A percentile compares a stretch with the other conserved stretches of the same genome.
phyloP scores from a whole-genome alignment of 2,888 invertebrate species.

The Ctena decussata region DNA sequence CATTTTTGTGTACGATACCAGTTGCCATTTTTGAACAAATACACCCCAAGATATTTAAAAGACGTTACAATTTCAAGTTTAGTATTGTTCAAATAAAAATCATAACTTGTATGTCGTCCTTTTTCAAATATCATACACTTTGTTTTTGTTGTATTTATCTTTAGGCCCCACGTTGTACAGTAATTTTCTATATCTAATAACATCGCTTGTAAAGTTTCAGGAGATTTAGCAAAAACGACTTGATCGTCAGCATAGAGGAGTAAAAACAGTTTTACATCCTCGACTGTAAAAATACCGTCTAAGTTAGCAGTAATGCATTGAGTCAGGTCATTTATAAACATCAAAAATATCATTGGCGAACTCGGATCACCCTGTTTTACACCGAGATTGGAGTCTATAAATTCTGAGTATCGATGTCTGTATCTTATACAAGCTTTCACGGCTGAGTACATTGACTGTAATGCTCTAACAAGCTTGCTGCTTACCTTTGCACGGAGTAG shows the following conservation, averaged over 20 bases:
- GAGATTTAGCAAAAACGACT: background rate
- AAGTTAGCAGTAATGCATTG: too few relatives aligned
- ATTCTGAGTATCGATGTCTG: background rate
- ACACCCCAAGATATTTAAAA: background rate
- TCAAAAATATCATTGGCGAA: background rate
- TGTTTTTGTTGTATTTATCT: background rate
- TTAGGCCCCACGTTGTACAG: background rate
- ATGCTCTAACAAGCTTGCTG: background rate
- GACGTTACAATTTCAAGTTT: background rate
- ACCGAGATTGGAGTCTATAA: background rate
- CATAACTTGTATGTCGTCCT: background rate
- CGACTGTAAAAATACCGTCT: too few relatives aligned
- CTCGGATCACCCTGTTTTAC: background rate
- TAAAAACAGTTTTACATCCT: background rate
- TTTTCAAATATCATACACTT: too few relatives aligned
- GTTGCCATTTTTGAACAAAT: background rate
- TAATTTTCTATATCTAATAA: background rate
- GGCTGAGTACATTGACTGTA: background rate
- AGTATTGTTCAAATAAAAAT: background rate
- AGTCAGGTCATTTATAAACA: slow-evolving; percentile 6
- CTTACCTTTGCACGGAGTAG: too few relatives aligned
- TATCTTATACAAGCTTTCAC: background rate
- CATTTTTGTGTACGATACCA: background rate
- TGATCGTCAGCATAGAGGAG: background rate
- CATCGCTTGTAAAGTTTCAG: background rate